phyloP scores from a whole-genome alignment of 2,113 vertebrate species.

The Phainopepla nitens region DNA sequence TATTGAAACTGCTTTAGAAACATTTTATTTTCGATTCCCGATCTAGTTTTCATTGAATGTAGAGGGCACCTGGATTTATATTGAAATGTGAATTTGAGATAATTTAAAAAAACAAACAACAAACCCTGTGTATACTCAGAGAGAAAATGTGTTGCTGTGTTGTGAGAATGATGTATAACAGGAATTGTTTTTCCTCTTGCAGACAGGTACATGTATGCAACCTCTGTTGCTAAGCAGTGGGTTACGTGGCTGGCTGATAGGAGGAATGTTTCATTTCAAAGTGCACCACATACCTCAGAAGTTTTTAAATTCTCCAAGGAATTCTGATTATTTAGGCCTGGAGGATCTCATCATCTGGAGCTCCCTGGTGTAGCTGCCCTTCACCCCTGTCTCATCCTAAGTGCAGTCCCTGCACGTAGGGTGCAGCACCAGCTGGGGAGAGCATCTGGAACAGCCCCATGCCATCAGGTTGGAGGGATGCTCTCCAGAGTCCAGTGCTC shows the following conservation, averaged over 20 bases:
- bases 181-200: neutral
- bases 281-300: neutral
- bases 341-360: neutral
- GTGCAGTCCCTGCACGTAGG: accelerated
- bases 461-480: too few relatives aligned
- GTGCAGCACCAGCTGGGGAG: neutral
- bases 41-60: neutral
- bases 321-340: neutral
- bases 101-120: neutral
- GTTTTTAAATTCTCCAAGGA: neutral
- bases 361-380: neutral
- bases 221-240: neutral
- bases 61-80: neutral
- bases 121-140: neutral
- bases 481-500: neutral
- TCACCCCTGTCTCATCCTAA: neutral
- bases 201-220: accelerated
- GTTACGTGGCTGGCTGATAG: neutral
- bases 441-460: accelerated
- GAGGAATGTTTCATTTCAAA: conserved; percentile 16
- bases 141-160: neutral
- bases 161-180: neutral
- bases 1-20: neutral
- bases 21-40: neutral
- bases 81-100: neutral